These are phyloP conservation scores for Pipistrellus pygmaeus DNA, from an alignment of 2,797 vertebrate genomes.

Conservation along the genomic window DNA sequence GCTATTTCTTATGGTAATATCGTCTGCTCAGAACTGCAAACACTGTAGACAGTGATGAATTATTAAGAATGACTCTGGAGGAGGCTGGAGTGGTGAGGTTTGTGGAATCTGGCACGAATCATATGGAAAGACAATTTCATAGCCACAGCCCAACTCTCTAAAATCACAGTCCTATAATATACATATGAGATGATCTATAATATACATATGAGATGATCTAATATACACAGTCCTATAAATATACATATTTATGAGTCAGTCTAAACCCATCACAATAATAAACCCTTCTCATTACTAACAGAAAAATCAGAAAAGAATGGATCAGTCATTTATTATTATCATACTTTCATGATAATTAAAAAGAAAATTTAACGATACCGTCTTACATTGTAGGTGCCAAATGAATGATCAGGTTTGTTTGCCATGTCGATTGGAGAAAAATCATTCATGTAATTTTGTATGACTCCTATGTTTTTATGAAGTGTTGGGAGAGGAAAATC, in stretches of 20 bases:
- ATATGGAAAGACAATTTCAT: slow-evolving; percentile 22
- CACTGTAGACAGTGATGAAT: slow-evolving; percentile 30
- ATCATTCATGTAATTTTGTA: background rate
- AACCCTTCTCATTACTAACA: background rate
- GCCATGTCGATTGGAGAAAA: slow-evolving; percentile 11
- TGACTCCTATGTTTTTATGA: background rate
- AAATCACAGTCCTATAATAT: background rate
- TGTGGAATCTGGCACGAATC: slow-evolving; percentile 37
- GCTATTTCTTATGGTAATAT: slow-evolving; percentile 59
- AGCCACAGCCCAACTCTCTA: background rate
- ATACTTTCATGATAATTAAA: background rate
- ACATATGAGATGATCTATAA: background rate
- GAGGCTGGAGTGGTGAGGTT: background rate
- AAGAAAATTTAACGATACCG: slow-evolving; percentile 24
- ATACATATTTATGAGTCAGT: background rate
- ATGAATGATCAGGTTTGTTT: slow-evolving; percentile 45
- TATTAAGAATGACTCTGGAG: slow-evolving; percentile 62
- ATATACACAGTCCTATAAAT: no score
- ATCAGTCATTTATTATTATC: background rate
- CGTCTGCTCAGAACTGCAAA: slow-evolving; percentile 48
- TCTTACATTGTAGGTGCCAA: background rate
- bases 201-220: no score
- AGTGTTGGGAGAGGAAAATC: slow-evolving; percentile 28
- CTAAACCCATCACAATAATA: background rate
- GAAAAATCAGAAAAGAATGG: background rate